Percentiles rank a stretch among this genome's conserved stretches.
Conservation (phyloP, 2,888 invertebrate species). For the Heteromurus nitidus region DNA sequence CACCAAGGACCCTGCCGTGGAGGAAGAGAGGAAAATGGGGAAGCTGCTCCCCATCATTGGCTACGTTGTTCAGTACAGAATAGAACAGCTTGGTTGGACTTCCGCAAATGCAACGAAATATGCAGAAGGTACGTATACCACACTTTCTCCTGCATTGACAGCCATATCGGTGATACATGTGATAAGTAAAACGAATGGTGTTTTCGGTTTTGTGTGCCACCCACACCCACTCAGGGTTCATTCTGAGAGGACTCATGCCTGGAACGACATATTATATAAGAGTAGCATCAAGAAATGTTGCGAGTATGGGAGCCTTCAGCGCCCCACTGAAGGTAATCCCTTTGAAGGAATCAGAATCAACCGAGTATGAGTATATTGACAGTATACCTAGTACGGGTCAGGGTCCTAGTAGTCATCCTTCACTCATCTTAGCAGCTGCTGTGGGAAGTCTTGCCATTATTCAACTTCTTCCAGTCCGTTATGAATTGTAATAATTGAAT, state of each 20-base stretch:
- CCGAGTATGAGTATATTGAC: no score
- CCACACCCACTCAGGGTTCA: conserved; percentile 64
- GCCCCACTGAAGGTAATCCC: conserved; percentile 68
- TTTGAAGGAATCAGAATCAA: no score
- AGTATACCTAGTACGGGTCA: conserved; percentile 65
- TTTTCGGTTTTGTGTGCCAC: background rate
- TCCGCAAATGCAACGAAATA: conserved; percentile 69
- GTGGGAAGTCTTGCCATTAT: conserved; percentile 65
- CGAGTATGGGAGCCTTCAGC: conserved; percentile 72
- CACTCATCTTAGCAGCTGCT: conserved; percentile 67
- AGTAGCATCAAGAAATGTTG: conserved; percentile 72
- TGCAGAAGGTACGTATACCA: conserved; percentile 63
- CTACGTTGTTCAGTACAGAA: conserved; percentile 73
- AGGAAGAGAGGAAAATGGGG: conserved; percentile 69
- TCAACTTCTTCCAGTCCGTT: no score
- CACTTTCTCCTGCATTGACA: background rate
- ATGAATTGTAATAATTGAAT: no score
- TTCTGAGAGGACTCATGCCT: conserved; percentile 71
- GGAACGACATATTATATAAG: conserved; percentile 71
- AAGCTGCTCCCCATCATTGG: conserved; percentile 71
- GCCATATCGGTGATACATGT: no score
- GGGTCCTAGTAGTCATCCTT: conserved; percentile 59
- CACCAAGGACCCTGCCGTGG: conserved; percentile 63
- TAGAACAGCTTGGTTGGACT: conserved; percentile 72
- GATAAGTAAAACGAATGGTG: background rate